Evolutionary conservation across 2,113 vertebrate genomes (phyloP).

Genomic region (Chaetodon auriga): DNA sequence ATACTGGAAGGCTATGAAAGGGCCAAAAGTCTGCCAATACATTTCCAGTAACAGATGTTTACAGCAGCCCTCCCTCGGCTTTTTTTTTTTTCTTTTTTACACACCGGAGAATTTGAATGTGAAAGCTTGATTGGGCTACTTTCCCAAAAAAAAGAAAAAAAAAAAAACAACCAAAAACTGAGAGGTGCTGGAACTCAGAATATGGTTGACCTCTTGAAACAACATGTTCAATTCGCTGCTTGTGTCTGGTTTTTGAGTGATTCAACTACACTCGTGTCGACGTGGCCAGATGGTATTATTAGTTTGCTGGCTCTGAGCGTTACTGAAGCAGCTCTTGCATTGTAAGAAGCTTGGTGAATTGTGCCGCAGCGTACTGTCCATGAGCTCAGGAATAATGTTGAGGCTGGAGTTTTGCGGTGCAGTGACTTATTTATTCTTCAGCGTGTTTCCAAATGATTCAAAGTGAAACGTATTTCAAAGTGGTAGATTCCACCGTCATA

Average conservation of each 20-base stretch:
- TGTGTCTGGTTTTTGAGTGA: constrained; percentile 50
- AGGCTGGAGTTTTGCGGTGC: constrained; percentile 1
- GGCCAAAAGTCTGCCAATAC: constrained; percentile 8
- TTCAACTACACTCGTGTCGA: constrained; percentile 42
- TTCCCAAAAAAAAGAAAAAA: constrained; percentile 28
- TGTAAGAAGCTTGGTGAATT: constrained; percentile 16
- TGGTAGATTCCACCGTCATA: constrained; percentile 16
- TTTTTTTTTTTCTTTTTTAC: neutral
- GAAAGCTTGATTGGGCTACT: constrained; percentile 10
- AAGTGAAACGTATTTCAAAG: constrained; percentile 16
- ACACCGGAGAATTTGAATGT: constrained; percentile 40
- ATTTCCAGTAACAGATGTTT: constrained; percentile 56
- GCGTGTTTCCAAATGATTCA: neutral
- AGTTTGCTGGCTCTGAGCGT: constrained; percentile 47
- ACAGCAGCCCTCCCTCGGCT: constrained; percentile 11
- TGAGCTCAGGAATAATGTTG: constrained; percentile 6
- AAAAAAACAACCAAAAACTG: neutral
- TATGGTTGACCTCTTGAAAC: constrained; percentile 50
- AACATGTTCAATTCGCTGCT: constrained; percentile 42
- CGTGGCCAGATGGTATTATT: constrained; percentile 68
- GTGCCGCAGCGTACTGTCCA: constrained; percentile 22
- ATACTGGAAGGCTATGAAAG: neutral
- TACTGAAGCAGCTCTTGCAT: constrained; percentile 27
- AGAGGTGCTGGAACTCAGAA: constrained; percentile 31
- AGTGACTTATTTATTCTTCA: constrained; percentile 9